These are phyloP conservation scores for Nansenia antarctica DNA, from an alignment of 2,113 vertebrate genomes.

Conservation along the genomic window DNA sequence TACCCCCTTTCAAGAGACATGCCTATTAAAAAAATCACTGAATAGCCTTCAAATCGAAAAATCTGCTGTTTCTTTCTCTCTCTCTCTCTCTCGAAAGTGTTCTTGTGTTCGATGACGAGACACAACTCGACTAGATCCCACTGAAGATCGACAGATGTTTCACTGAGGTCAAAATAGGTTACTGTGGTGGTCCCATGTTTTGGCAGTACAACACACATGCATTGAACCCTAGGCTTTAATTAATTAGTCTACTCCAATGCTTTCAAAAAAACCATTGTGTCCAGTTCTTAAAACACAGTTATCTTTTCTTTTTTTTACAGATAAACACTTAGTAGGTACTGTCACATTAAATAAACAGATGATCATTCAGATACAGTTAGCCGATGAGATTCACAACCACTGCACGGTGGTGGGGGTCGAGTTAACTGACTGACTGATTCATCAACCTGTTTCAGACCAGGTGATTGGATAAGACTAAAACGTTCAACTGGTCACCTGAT, in stretches of 20 bases:
- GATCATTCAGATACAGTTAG: neutral
- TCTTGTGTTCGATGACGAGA: neutral
- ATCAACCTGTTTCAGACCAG: neutral
- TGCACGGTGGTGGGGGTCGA: neutral
- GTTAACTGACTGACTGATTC: too few relatives aligned
- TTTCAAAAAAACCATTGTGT: neutral
- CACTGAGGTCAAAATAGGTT: slow-evolving; percentile 12
- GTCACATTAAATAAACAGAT: neutral
- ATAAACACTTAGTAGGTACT: too few relatives aligned
- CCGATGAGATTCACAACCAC: neutral
- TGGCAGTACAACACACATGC: slow-evolving; percentile 16
- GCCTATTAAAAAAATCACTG: too few relatives aligned
- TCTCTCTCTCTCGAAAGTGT: neutral
- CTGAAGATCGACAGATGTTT: slow-evolving; percentile 7
- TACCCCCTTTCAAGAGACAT: too few relatives aligned
- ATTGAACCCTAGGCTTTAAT: neutral
- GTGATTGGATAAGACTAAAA: neutral
- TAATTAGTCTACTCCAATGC: neutral
- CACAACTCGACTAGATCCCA: neutral
- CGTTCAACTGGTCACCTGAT: neutral
- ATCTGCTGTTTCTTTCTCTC: too few relatives aligned
- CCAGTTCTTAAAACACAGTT: slow-evolving; percentile 12
- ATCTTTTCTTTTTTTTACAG: too few relatives aligned
- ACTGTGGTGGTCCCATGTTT: slow-evolving; percentile 22
- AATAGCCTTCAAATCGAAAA: too few relatives aligned